These are phyloP conservation scores for Saturnia pavonia DNA, from an alignment of 2,888 invertebrate species.

Conservation along the genomic window DNA sequence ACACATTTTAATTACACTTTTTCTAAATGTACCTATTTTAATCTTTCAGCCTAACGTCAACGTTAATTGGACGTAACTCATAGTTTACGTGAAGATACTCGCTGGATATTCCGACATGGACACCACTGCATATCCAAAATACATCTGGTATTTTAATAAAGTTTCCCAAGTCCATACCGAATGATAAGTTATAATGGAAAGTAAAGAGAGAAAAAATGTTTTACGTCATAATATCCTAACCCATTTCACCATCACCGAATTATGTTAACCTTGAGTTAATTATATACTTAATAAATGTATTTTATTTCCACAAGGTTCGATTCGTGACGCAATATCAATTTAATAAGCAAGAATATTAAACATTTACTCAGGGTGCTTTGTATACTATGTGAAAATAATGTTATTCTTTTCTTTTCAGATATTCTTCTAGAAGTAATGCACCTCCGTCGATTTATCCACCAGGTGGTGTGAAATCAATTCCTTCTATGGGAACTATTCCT, in stretches of 20 bases:
- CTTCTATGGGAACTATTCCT: slow-evolving; percentile 54
- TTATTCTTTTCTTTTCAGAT: slow-evolving; percentile 60
- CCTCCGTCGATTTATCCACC: slow-evolving; percentile 63
- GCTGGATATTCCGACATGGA: neutral
- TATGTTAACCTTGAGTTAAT: neutral
- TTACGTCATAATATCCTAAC: neutral
- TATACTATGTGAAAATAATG: neutral
- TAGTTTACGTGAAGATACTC: neutral
- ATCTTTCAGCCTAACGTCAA: slow-evolving; percentile 1
- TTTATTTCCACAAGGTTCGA: slow-evolving; percentile 42
- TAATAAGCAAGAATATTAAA: slow-evolving; percentile 11
- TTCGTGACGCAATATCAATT: slow-evolving; percentile 46
- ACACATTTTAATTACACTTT: neutral
- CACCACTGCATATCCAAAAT: neutral
- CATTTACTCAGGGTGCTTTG: neutral
- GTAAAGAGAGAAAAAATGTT: neutral
- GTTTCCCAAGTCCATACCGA: neutral
- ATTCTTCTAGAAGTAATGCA: slow-evolving; percentile 63
- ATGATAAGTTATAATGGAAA: neutral
- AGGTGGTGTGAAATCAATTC: slow-evolving; percentile 61
- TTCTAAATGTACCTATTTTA: slow-evolving; percentile 6
- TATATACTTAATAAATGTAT: neutral
- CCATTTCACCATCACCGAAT: slow-evolving; percentile 1
- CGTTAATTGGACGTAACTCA: neutral
- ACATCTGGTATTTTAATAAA: neutral